Percentiles rank a stretch among this genome's conserved stretches.
Conservation (phyloP, 2,888 invertebrate species). For the Lutraria lutraria region DNA sequence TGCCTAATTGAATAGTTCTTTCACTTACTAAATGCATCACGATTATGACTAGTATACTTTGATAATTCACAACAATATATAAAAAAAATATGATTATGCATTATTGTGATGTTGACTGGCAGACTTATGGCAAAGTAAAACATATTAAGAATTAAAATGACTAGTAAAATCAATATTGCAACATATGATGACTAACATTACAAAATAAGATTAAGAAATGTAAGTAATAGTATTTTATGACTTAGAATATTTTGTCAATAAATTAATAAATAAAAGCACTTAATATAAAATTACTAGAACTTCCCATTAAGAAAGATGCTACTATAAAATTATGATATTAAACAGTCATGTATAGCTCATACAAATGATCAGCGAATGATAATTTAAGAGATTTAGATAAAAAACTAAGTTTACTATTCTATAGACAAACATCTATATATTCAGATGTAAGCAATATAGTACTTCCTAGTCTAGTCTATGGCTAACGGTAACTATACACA, state of each 20-base stretch:
- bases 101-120: not conserved
- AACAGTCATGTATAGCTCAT: not conserved
- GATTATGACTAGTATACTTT: no score
- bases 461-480: not conserved
- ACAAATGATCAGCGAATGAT: not conserved
- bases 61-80: no score
- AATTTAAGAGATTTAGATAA: not conserved
- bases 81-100: not conserved
- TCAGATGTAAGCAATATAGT: not conserved
- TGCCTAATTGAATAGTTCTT: no score
- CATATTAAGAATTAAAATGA: not conserved
- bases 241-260: slow-evolving; percentile 10
- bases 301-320: not conserved
- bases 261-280: slow-evolving; percentile 8
- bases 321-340: not conserved
- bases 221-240: not conserved
- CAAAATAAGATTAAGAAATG: not conserved
- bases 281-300: not conserved
- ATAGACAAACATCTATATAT: not conserved
- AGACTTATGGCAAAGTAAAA: not conserved
- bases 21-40: no score
- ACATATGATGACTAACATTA: not conserved
- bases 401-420: not conserved
- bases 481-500: not conserved
- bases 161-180: slow-evolving; percentile 9